Evolutionary conservation across 2,888 invertebrate species (phyloP).

Genomic region (Drosophila nigricruria): DNA sequence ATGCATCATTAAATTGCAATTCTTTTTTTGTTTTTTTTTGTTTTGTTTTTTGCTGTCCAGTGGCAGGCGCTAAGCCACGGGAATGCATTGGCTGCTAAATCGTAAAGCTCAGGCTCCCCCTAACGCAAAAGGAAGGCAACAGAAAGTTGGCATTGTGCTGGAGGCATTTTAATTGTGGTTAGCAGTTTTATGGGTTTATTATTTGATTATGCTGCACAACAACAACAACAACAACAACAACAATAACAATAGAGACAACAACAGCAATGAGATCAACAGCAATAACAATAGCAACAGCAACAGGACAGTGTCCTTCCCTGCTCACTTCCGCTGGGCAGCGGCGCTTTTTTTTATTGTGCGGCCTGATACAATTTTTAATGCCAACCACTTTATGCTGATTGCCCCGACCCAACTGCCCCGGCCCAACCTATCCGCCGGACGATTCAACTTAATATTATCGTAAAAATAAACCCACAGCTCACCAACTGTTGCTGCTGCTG

Average conservation of each 20-base stretch:
- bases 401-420: constrained; percentile 44
- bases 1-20: constrained; percentile 78
- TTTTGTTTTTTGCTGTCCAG: constrained; percentile 34
- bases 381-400: constrained; percentile 78
- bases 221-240: constrained; percentile 13
- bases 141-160: constrained; percentile 50
- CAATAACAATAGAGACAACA: constrained; percentile 4
- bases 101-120: neutral
- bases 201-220: constrained; percentile 66
- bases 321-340: constrained; percentile 68
- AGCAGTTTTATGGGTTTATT: constrained; percentile 75
- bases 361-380: constrained; percentile 78
- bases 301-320: constrained; percentile 15
- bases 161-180: constrained; percentile 71
- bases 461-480: constrained; percentile 62
- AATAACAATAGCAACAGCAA: constrained; percentile 33
- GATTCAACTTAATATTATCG: constrained; percentile 71
- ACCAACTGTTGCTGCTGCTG: constrained; percentile 68
- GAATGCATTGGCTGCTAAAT: constrained; percentile 60
- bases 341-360: constrained; percentile 74
- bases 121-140: constrained; percentile 53
- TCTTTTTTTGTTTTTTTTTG: constrained; percentile 29
- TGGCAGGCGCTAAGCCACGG: constrained; percentile 48
- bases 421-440: constrained; percentile 26
- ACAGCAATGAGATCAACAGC: constrained; percentile 18